Conservation (phyloP, 1,140 invertebrate species). For the Drosophila burlai region DNA sequence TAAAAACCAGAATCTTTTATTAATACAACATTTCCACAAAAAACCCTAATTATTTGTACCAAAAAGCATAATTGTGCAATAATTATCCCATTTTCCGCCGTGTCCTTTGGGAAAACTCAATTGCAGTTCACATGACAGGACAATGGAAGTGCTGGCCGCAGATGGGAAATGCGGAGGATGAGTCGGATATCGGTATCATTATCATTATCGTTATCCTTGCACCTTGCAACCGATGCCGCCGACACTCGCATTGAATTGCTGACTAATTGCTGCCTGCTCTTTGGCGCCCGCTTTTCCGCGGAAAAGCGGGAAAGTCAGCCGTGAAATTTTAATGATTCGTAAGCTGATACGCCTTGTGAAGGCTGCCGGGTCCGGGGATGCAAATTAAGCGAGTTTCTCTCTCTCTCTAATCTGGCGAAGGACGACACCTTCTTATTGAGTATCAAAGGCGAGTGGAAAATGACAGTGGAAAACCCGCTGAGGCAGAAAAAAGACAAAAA, state of each 20-base stretch:
- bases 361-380: conserved; percentile 27
- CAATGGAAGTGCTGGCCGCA: conserved; percentile 29
- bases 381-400: conserved; percentile 64
- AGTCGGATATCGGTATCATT: conserved; percentile 49
- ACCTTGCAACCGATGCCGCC: conserved; percentile 1
- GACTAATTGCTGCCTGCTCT: conserved; percentile 65
- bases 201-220: conserved; percentile 26
- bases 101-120: conserved; percentile 33
- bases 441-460: conserved; percentile 65
- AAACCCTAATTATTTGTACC: neutral
- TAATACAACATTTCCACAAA: neutral
- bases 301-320: conserved; percentile 64
- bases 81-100: conserved; percentile 21
- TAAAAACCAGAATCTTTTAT: neutral
- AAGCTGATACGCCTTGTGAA: conserved; percentile 81
- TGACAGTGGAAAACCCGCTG: conserved; percentile 43
- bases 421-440: conserved; percentile 76
- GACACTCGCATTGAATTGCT: conserved; percentile 49
- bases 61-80: neutral
- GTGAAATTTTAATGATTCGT: conserved; percentile 84
- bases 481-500: conserved; percentile 51
- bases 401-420: conserved; percentile 45
- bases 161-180: conserved; percentile 1
- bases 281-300: conserved; percentile 36
- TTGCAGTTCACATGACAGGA: conserved; percentile 49